Evolutionary conservation across 2,888 invertebrate species (phyloP), one percentile per base, ranked within the genome.

Genomic region (Apodemia zela): DNA sequence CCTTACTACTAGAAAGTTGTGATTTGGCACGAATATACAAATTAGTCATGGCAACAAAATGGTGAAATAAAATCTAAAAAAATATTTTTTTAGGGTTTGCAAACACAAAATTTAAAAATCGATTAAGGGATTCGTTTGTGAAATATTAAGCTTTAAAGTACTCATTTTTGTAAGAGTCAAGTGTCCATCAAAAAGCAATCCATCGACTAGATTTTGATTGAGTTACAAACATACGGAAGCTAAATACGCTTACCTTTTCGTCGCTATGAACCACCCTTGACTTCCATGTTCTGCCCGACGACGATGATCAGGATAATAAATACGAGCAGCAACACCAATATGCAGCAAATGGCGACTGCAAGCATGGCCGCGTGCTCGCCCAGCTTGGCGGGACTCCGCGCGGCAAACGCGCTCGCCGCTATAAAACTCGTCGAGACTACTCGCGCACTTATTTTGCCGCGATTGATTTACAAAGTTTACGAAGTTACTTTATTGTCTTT

Each of bases 241-340:
- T 29, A 29, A 7, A 33, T 8, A 17, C 13, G 11, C 60, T 73
- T 79, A 89, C 90, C 87, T 86, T 80, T 77, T 72, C 75, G 76
- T 74, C 83, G 89, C 89, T 90, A 91, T 81, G 91, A 89, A 75
- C 88, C 93, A 75, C 93, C 93, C 69, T 94, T 93, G 68, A 88
- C 93, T 76, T 94, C 94, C 81, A 96, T 94, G 75, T 94, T 94
- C 89, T 96, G 95, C 25, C 96, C 96, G 68, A 96, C 95, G 71
- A 96, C 95, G 75, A 96, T 96, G 85, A 96, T 96, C 78, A 96
- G 94, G 71, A 96, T 94, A 75, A 96, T 96, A 92, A 96, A 96
- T 72, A 96, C 96, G 72, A 95, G 94, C 80, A 96, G 91, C 72
- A 96, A 93, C 82, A 96, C 95, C 77, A 96, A 93, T 78, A 96